These are phyloP conservation scores for Pseudolaguvia tuberculata DNA, from an alignment of 2,113 vertebrate genomes.

Conservation along the genomic window DNA sequence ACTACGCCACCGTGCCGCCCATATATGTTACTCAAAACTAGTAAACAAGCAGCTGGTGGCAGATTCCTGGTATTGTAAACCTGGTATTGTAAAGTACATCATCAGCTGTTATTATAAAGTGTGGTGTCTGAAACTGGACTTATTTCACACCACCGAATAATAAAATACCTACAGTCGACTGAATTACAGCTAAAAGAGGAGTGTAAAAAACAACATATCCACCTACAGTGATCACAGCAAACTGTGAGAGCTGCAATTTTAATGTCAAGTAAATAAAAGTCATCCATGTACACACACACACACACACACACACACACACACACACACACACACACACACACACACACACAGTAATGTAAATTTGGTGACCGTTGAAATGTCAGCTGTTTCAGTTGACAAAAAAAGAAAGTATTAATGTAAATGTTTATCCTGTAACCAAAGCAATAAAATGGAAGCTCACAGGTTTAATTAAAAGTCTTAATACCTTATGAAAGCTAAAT, in stretches of 20 bases:
- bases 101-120: too few species aligned
- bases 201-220: neutral
- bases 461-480: neutral
- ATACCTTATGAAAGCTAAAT: too few species aligned
- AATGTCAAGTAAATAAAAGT: conserved; percentile 2
- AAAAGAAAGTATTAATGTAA: neutral
- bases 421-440: neutral
- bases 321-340: too few species aligned
- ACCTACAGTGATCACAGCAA: neutral
- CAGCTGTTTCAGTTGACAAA: neutral
- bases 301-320: neutral
- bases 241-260: neutral
- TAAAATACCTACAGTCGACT: neutral
- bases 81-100: too few species aligned
- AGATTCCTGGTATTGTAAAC: neutral
- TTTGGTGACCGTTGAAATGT: neutral
- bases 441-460: too few species aligned
- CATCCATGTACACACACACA: neutral
- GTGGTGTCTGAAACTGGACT: neutral
- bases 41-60: neutral
- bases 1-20: too few species aligned
- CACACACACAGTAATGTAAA: neutral
- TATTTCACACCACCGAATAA: neutral
- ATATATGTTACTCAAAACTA: neutral
- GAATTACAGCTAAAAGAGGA: neutral